Evolutionary conservation across 2,888 invertebrate species (phyloP), one percentile per base, ranked within the genome.

Genomic region (Drosophila demipolita): DNA sequence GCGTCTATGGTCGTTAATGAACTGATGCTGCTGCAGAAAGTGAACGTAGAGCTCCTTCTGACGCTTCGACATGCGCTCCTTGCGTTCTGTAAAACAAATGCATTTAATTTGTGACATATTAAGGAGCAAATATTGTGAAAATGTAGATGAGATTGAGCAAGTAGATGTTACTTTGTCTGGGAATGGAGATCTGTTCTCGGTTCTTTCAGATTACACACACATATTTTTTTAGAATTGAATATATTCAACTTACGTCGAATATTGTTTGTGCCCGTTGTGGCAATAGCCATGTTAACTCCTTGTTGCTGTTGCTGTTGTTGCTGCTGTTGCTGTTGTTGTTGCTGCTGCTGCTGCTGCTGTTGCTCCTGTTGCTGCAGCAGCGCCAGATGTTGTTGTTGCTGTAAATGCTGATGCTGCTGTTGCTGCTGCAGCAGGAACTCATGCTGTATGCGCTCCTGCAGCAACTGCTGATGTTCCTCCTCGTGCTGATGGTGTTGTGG

Each of bases 41-140:
- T 89, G 90, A 9, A 91, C 92, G 64, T 92, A 91, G 11, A 91
- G 87, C 59, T 91, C 91, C 71, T 91, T 91, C 63, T 91, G 91
- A 6, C 91, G 89, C 65, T 91, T 91, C 7, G 92, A 91, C 91
- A 91, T 91, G 65, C 91, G 91, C 64, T 91, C 91, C 73, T 91
- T 91, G 40, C 91, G 92, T 71, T 91, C 91, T 91, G 57, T 1
- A n/a, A 5, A 62, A 33, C 6, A 33, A 52, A 33, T n/a, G 2
- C n/a, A n/a, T 40, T 40, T 11, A 40, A n/a, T n/a, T n/a, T 40
- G 9, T 1, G n/a, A 38, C 17, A 36, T 17, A 8, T 32, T 32
- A 9, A 17, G 8, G 17, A 7, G 3, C 17, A 3, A 17, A 17
- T 38, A 17, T 26, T 26, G 26, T 26, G 26, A 26, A 26, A 26